phyloP scores from a whole-genome alignment of 2,888 invertebrate species.

The Pollenia angustigena region DNA sequence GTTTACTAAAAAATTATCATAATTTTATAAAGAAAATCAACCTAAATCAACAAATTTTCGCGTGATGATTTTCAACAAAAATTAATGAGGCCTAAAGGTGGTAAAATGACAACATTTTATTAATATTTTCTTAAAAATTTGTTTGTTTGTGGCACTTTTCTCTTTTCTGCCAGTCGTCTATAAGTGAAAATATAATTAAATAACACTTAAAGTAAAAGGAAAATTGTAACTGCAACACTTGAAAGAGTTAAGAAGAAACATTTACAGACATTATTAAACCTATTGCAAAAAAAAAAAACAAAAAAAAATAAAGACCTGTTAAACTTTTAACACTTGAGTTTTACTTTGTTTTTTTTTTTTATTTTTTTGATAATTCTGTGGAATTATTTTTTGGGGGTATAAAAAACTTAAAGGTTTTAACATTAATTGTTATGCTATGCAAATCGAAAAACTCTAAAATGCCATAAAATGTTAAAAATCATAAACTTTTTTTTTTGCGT shows the following conservation, averaged over 20 bases:
- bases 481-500: slow-evolving; percentile 67
- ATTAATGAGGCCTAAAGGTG: slow-evolving; percentile 73
- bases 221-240: slow-evolving; percentile 48
- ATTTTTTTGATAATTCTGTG: not conserved
- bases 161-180: not conserved
- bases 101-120: slow-evolving; percentile 69
- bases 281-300: not conserved
- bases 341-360: slow-evolving; percentile 40
- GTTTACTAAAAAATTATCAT: slow-evolving; percentile 82
- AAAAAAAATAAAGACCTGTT: slow-evolving; percentile 38
- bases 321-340: slow-evolving; percentile 70
- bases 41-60: slow-evolving; percentile 82
- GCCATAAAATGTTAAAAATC: slow-evolving; percentile 74
- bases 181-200: slow-evolving; percentile 67
- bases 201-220: slow-evolving; percentile 68
- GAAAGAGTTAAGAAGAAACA: slow-evolving; percentile 13
- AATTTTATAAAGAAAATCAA: slow-evolving; percentile 82
- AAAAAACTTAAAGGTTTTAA: slow-evolving; percentile 70
- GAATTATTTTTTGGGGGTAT: not conserved
- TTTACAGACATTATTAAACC: slow-evolving; percentile 20
- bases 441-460: slow-evolving; percentile 73
- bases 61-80: slow-evolving; percentile 72
- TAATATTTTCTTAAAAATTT: slow-evolving; percentile 51
- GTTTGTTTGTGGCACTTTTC: not conserved
- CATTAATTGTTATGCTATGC: slow-evolving; percentile 76